Evolutionary conservation across 2,888 invertebrate genomes (phyloP).

Genomic region (Drosophila mimica): DNA sequence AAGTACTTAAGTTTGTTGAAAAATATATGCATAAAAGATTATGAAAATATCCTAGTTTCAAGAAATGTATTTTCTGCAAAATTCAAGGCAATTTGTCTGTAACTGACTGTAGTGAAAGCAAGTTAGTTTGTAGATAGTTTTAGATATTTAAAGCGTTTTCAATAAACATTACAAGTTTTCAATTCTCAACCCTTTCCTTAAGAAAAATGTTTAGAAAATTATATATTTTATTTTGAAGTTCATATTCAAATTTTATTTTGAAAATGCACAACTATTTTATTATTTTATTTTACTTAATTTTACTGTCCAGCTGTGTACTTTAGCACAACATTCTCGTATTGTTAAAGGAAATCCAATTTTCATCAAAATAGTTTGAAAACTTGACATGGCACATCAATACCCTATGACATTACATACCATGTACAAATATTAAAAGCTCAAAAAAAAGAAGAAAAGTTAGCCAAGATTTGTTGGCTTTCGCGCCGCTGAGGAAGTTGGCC

Average conservation of each 20-base stretch:
- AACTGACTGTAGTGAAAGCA: not conserved
- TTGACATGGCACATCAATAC: not conserved
- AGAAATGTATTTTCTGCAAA: not conserved
- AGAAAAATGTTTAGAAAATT: too few relatives aligned
- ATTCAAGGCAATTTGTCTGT: not conserved
- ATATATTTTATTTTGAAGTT: too few relatives aligned
- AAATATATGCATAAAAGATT: not conserved
- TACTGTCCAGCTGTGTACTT: not conserved
- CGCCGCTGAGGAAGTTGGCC: conserved; percentile 32
- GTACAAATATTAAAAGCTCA: not conserved
- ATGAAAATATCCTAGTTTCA: fast-evolving
- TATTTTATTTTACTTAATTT: not conserved
- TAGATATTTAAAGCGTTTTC: not conserved
- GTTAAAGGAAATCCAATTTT: not conserved
- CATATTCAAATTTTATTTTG: too few relatives aligned
- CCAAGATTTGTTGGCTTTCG: conserved; percentile 6
- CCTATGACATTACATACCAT: not conserved
- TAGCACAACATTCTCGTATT: too few relatives aligned
- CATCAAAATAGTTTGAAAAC: not conserved
- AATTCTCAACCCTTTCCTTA: not conserved
- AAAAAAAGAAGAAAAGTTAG: not conserved
- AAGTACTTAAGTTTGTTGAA: not conserved
- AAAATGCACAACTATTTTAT: not conserved
- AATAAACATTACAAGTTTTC: not conserved
- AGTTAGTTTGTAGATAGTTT: not conserved